These are phyloP conservation scores for Acronicta aceris DNA, from an alignment of 2,888 invertebrate genomes.

Conservation along the genomic window DNA sequence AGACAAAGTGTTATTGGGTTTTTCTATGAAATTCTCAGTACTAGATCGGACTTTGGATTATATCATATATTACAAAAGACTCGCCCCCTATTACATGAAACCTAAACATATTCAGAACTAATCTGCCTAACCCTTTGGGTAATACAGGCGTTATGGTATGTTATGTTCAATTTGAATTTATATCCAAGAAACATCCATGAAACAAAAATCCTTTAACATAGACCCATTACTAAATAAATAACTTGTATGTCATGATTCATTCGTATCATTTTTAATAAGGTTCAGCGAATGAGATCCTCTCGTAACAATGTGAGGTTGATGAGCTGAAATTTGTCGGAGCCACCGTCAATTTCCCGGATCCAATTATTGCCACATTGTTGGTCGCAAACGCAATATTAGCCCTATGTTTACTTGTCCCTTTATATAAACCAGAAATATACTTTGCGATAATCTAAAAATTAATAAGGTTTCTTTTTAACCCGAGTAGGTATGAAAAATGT, in stretches of 20 bases:
- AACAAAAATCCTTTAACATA: conserved; percentile 12
- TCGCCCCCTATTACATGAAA: too few species aligned
- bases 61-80: too few species aligned
- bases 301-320: conserved; percentile 59
- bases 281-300: conserved; percentile 34
- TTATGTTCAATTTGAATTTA: too few species aligned
- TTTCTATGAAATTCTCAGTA: too few species aligned
- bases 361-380: conserved; percentile 68
- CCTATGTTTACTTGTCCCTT: conserved; percentile 40
- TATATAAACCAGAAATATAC: conserved; percentile 29
- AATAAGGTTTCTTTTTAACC: not conserved
- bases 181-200: not conserved
- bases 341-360: conserved; percentile 63
- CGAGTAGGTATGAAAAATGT: too few species aligned
- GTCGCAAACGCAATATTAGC: conserved; percentile 54
- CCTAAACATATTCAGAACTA: too few species aligned
- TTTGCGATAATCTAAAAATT: conserved; percentile 16
- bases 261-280: conserved; percentile 55
- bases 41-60: too few species aligned
- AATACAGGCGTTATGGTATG: too few species aligned
- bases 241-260: conserved; percentile 37
- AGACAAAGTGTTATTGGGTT: too few species aligned
- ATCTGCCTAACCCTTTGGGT: too few species aligned
- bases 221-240: conserved; percentile 13
- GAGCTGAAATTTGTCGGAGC: conserved; percentile 62